phyloP scores from a whole-genome alignment of 2,113 vertebrate genomes.

The Oophaga pumilio region DNA sequence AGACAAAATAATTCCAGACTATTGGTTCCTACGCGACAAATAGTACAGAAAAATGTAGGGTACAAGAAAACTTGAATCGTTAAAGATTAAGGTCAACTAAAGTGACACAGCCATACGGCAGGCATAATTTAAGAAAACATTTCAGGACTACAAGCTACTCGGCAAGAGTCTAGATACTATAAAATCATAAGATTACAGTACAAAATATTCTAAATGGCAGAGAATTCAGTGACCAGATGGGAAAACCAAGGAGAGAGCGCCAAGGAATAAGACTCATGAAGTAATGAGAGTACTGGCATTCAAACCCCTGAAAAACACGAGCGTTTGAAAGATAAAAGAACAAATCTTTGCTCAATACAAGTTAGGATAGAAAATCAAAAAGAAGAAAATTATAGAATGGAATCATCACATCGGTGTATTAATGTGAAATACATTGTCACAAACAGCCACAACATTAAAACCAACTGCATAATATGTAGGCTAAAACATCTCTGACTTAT shows the following conservation, averaged over 20 bases:
- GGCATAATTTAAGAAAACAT: neutral
- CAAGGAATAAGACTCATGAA: conserved; percentile 9
- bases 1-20: neutral
- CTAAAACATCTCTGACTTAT: too few relatives aligned
- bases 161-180: neutral
- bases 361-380: neutral
- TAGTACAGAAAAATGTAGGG: neutral
- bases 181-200: conserved; percentile 20
- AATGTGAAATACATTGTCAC: too few relatives aligned
- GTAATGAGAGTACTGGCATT: neutral
- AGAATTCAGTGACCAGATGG: conserved; percentile 26
- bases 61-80: neutral
- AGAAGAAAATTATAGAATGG: too few relatives aligned
- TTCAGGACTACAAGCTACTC: neutral
- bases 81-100: neutral
- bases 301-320: conserved; percentile 21
- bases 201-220: conserved; percentile 38
- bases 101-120: neutral
- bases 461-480: too few relatives aligned
- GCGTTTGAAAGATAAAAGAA: conserved; percentile 14
- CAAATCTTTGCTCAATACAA: conserved; percentile 25
- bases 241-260: neutral
- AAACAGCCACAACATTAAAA: too few relatives aligned
- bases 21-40: neutral
- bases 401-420: too few relatives aligned